Evolutionary conservation across 2,888 invertebrate species (phyloP), one percentile per base, ranked within the genome.

Genomic region (Limnephilus auricula): DNA sequence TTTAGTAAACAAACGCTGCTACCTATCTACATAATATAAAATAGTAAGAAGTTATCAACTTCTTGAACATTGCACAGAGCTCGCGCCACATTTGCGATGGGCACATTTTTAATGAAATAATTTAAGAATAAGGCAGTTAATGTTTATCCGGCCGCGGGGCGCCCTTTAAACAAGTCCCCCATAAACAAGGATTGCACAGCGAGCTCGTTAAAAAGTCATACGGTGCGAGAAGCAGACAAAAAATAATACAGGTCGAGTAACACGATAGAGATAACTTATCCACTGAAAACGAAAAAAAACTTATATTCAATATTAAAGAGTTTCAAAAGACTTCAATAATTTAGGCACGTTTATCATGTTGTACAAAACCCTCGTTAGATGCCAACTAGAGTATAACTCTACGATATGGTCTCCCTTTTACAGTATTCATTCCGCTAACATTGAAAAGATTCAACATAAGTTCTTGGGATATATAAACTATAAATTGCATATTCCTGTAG

Each of bases 41-140:
- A 65, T n/a, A n/a, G n/a, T 65, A 65, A 25, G 65, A 65, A 65
- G 25, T 65, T n/a, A n/a, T 65, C n/a, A n/a, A 65, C 25, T 65
- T 65, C 18, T 65, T n/a, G 6, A 25, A 65, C 25, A 65, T 65
- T 65, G 65, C 25, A 65, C 25, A 65, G 65, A 45, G 45, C 15
- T 65, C 65, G 65, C 65, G 65, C 18, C 40, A 12, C 12, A n/a
- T n/a, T 45, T 45, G 45, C 45, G 13, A 45, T 65, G 50, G 25
- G 25, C 65, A 65, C n/a, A 65, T 65, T 31, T 80, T 80, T 12
- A 32, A 80, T 80, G 80, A 80, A 80, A 80, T 80, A 80, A 80
- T 32, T 31, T 80, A 80, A 31, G 13, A 80, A 32, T 80, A 31
- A 80, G 80, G 31, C 80, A 31, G 30, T 80, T 80, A 80, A 31